These are phyloP conservation scores for Cephus nigrinus DNA, from an alignment of 2,888 invertebrate species.

Conservation along the genomic window DNA sequence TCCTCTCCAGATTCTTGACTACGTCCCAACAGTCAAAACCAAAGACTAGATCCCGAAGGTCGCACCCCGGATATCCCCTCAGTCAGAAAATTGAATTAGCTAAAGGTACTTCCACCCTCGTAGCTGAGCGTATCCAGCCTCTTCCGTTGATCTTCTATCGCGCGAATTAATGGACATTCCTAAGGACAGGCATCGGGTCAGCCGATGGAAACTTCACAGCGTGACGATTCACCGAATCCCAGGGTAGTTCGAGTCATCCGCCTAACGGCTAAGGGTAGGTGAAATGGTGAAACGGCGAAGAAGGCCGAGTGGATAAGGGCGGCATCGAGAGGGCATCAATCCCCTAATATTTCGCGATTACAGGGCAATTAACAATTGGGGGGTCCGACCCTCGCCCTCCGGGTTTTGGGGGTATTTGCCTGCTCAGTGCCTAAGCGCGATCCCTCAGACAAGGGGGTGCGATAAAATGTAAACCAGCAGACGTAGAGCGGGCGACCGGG, in stretches of 20 bases:
- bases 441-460: conserved; percentile 42
- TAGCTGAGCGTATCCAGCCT: too few species aligned
- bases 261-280: too few species aligned
- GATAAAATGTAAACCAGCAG: conserved; percentile 56
- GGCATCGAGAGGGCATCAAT: conserved; percentile 25
- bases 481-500: conserved; percentile 37
- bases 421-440: conserved; percentile 19
- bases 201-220: too few species aligned
- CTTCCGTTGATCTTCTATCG: too few species aligned
- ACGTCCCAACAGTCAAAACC: not conserved
- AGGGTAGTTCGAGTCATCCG: too few species aligned
- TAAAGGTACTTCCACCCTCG: not conserved
- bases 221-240: too few species aligned
- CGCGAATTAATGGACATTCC: too few species aligned
- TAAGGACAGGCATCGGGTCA: too few species aligned
- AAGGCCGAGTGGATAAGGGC: not conserved
- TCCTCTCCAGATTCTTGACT: too few species aligned
- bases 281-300: too few species aligned
- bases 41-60: not conserved
- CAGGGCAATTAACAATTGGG: conserved; percentile 40
- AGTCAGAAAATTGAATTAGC: not conserved
- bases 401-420: conserved; percentile 35
- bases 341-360: conserved; percentile 35
- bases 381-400: conserved; percentile 38
- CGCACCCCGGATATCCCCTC: not conserved